phyloP scores from a whole-genome alignment of 2,888 invertebrate genomes.

The Teleiodes luculella region DNA sequence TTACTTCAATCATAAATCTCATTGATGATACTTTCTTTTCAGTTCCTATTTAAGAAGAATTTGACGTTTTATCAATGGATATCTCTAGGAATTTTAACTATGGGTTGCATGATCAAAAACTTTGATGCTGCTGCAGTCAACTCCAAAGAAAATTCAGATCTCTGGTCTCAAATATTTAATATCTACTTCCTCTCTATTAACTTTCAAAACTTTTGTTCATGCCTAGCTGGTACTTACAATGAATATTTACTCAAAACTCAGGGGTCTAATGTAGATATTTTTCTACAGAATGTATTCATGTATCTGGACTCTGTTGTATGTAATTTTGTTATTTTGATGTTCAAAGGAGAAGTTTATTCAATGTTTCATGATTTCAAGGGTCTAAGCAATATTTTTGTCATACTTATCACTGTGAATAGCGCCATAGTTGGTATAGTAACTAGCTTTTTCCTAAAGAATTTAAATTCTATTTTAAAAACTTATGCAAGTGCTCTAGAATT shows the following conservation, averaged over 20 bases:
- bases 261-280: slow-evolving; percentile 91
- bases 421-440: slow-evolving; percentile 95
- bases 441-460: slow-evolving; percentile 93
- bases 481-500: slow-evolving; percentile 96
- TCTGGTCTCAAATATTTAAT: slow-evolving; percentile 68
- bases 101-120: slow-evolving; percentile 95
- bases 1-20: too few species aligned
- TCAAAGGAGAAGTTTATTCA: slow-evolving; percentile 81
- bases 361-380: slow-evolving; percentile 80
- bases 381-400: slow-evolving; percentile 83
- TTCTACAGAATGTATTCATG: slow-evolving; percentile 96
- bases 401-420: slow-evolving; percentile 92
- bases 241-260: slow-evolving; percentile 94
- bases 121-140: slow-evolving; percentile 75
- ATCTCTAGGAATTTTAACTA: slow-evolving; percentile 89
- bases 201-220: slow-evolving; percentile 93
- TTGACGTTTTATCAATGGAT: slow-evolving; percentile 91
- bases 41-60: slow-evolving; percentile 92
- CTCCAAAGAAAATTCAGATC: slow-evolving; percentile 39
- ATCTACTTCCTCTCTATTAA: slow-evolving; percentile 82
- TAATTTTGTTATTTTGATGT: slow-evolving; percentile 85
- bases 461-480: slow-evolving; percentile 96
- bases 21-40: slow-evolving; percentile 41
- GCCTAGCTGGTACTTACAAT: slow-evolving; percentile 96
- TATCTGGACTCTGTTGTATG: slow-evolving; percentile 96